Percentiles rank a stretch among this genome's conserved stretches.
Evolutionary conservation across 2,113 vertebrate genomes (phyloP).

Genomic region (Cervus canadensis): DNA sequence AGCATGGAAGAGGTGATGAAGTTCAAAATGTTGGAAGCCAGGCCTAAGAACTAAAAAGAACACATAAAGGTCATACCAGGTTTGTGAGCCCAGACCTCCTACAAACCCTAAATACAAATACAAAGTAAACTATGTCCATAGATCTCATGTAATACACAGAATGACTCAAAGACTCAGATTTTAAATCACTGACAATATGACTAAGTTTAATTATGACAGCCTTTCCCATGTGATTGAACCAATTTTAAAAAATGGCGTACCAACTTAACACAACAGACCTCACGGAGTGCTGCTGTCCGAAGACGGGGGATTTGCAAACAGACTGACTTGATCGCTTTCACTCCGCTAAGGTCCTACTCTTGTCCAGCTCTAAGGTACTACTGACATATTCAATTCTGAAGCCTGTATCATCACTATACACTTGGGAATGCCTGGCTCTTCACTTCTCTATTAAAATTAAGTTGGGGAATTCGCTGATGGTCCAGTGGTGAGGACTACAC

Average conservation of each 20-base stretch:
- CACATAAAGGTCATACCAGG: neutral
- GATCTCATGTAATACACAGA: neutral
- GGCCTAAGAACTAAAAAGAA: constrained; percentile 89
- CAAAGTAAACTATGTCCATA: neutral
- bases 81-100: neutral
- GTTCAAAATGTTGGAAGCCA: constrained; percentile 97
- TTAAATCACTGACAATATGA: neutral
- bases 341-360: neutral
- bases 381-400: neutral
- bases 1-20: constrained; percentile 98
- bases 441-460: constrained; percentile 4
- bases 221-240: neutral
- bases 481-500: neutral
- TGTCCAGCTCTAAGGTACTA: neutral
- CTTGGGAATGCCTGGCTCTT: neutral
- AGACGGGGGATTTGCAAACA: neutral
- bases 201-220: neutral
- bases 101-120: neutral
- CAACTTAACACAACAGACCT: neutral
- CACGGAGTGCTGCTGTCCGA: neutral
- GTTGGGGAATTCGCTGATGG: neutral
- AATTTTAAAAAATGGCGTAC: neutral
- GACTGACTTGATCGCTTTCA: neutral
- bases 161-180: neutral
- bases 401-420: neutral